These are phyloP conservation scores for Strix uralensis DNA, from an alignment of 2,113 vertebrate species.

Conservation along the genomic window DNA sequence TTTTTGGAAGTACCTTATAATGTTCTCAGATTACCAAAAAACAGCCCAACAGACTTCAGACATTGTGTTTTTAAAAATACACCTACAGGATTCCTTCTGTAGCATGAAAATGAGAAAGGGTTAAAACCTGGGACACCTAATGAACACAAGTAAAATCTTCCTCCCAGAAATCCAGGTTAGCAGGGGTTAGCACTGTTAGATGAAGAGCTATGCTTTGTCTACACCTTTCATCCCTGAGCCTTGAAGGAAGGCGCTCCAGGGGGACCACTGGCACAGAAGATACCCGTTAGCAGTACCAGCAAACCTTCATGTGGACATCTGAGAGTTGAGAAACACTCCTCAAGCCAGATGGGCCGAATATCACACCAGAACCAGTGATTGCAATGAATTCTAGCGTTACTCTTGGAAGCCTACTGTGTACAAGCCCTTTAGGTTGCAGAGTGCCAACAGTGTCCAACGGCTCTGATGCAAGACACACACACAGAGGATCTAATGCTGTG, in stretches of 20 bases:
- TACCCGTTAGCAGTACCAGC: background rate
- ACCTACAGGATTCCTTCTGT: background rate
- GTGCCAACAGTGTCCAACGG: background rate
- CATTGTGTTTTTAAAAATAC: background rate
- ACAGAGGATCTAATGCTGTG: background rate
- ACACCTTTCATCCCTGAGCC: background rate
- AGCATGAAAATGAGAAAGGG: background rate
- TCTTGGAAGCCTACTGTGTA: background rate
- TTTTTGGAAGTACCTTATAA: background rate
- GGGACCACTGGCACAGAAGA: background rate
- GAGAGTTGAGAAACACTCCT: background rate
- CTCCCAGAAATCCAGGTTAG: background rate
- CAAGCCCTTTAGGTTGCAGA: background rate
- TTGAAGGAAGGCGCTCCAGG: background rate
- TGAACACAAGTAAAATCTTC: background rate
- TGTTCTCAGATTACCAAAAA: background rate
- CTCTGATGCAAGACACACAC: too few species aligned
- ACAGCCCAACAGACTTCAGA: background rate
- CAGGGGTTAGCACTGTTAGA: background rate
- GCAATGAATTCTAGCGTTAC: background rate
- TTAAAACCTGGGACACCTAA: background rate
- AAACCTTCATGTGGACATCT: accelerated
- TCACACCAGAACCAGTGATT: background rate
- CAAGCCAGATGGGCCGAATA: background rate
- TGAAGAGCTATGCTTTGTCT: background rate